phyloP scores from a whole-genome alignment of 2,797 vertebrate genomes.

The Emydoidea blandingii region DNA sequence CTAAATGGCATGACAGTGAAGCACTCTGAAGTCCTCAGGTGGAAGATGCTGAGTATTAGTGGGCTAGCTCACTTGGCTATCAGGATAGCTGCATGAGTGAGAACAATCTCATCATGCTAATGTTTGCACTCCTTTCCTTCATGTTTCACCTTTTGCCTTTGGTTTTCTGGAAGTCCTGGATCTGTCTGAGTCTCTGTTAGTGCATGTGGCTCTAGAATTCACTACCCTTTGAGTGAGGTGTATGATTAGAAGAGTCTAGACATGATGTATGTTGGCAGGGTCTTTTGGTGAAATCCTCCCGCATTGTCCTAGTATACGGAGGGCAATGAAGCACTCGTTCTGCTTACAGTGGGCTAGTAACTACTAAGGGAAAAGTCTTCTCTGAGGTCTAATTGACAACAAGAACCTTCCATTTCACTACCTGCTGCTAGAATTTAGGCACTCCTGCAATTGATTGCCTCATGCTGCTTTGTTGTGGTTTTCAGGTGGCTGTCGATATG shows the following conservation, averaged over 20 bases:
- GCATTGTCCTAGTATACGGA: neutral
- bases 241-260: neutral
- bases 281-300: neutral
- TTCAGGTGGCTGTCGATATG: conserved; percentile 98
- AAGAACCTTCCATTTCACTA: neutral
- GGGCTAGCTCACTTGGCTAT: neutral
- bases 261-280: neutral
- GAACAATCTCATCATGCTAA: neutral
- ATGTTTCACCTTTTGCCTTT: neutral
- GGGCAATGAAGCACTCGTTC: neutral
- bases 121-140: neutral
- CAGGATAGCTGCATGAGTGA: neutral
- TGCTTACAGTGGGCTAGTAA: neutral
- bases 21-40: neutral
- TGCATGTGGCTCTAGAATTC: neutral
- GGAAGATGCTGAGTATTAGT: neutral
- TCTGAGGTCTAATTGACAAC: neutral
- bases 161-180: neutral
- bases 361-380: neutral
- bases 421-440: accelerated
- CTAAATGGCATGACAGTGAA: neutral
- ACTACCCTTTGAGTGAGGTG: neutral
- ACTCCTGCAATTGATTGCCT: neutral
- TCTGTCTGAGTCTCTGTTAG: neutral
- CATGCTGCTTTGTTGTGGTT: neutral